phyloP scores from a whole-genome alignment of 2,113 vertebrate species.

The Meleagris gallopavo region DNA sequence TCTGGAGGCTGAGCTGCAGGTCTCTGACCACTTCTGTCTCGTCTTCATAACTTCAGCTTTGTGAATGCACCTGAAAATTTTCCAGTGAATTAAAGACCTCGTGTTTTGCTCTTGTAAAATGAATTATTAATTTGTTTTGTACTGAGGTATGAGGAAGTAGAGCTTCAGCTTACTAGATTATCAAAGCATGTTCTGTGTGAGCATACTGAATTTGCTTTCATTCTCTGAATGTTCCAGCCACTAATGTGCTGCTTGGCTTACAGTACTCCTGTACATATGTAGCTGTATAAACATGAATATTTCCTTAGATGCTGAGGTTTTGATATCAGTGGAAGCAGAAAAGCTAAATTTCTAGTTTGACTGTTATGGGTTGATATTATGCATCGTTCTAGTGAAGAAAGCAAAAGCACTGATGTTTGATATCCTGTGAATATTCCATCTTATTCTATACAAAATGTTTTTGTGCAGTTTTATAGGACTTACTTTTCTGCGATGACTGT shows the following conservation, averaged over 20 bases:
- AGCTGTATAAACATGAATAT: neutral
- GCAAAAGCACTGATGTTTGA: neutral
- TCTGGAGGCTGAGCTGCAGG: neutral
- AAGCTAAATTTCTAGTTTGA: neutral
- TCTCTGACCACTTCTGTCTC: neutral
- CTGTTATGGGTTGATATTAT: neutral
- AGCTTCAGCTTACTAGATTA: neutral
- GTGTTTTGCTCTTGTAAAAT: slow-evolving; percentile 1
- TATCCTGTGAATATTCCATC: neutral
- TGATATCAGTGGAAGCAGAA: neutral
- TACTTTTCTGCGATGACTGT: neutral
- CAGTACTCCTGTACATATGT: neutral
- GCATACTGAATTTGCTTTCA: neutral
- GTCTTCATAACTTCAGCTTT: neutral
- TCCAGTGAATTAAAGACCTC: slow-evolving; percentile 10
- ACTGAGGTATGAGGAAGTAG: neutral
- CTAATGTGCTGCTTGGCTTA: neutral
- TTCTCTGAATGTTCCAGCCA: neutral
- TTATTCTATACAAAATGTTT: neutral
- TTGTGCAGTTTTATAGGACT: neutral
- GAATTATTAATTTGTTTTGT: slow-evolving; percentile 50
- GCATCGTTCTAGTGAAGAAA: neutral
- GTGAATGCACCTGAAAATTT: neutral
- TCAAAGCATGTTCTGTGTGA: neutral
- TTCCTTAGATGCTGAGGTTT: neutral